Base-by-base conservation (phyloP, 2,888 invertebrate genomes). In the Branchellion lobata region DNA sequence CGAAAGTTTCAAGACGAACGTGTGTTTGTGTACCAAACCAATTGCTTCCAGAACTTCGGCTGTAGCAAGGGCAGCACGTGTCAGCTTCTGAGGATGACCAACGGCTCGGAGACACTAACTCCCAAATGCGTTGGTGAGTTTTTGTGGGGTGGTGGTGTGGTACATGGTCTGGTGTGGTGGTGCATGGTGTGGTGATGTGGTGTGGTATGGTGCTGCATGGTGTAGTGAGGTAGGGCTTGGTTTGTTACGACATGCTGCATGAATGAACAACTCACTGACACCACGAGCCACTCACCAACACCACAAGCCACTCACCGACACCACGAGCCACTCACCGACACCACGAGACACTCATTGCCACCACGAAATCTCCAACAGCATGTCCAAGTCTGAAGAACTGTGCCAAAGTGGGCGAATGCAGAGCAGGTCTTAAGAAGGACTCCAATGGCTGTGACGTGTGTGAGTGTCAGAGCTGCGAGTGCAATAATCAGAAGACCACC, bases 401-500 rank as follows among this genome's bases (percentile, higher is more conserved):
- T 24, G 34, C 1, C 14, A 77, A 77, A n/a, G 40, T 1, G 3
- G 77, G 77, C 1, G 40, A 61, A 34, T 79, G 79, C 47, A 34
- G 53, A n/a, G 33, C 29, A 27, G 79, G 79, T 31, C 68, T 34
- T 1, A 40, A 51, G 27, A 79, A 68, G 51, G 75, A 79, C 61
- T 27, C 2, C 14, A 75, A 47, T 5, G 79, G 79, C 27, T 79
- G 79, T 68, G 79, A 74, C 31, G 65, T 65, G 21, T 79, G 79
- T 14, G 51, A 75, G 68, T 79, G 79, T 33, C 18, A 31, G 0
- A 68, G 27, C 3, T 79, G 79, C 24, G 34, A n/a, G 34, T 77
- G 77, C 77, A 33, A 2, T 11, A 40, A 40, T 14, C 5, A 5
- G 8, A 40, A 40, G 8, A 40, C 40, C 5, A 40, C 5, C 40